phyloP scores from a whole-genome alignment of 2,113 vertebrate species.

The Acinonyx jubatus region DNA sequence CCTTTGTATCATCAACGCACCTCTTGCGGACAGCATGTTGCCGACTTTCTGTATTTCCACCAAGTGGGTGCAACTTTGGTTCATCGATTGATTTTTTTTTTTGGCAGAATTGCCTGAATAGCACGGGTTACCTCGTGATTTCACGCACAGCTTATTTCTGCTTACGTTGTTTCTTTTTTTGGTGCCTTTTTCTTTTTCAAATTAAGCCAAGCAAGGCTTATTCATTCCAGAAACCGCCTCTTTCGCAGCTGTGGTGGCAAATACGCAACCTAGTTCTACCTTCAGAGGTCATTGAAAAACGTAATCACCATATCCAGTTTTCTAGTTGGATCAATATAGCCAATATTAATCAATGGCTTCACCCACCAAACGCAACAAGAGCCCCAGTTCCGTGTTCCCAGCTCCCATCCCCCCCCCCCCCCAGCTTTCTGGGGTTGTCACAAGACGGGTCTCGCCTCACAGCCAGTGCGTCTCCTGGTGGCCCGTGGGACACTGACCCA shows the following conservation, averaged over 20 bases:
- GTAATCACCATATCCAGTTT: not conserved
- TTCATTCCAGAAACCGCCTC: not conserved
- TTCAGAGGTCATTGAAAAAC: not conserved
- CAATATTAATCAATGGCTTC: not conserved
- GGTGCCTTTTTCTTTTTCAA: not conserved
- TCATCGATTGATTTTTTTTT: not conserved
- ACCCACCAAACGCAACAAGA: too few species aligned
- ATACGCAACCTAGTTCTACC: not conserved
- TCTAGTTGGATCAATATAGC: not conserved
- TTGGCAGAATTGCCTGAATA: not conserved
- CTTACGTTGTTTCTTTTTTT: not conserved
- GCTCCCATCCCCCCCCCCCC: accelerated
- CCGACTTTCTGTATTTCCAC: not conserved
- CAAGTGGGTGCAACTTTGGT: not conserved
- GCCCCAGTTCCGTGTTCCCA: accelerated
- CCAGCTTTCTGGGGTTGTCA: not conserved
- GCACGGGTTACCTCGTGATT: not conserved
- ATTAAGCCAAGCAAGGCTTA: not conserved
- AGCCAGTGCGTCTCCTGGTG: not conserved
- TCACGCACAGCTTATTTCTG: not conserved
- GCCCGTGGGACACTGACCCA: not conserved
- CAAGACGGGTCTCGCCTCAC: accelerated
- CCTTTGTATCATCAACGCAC: not conserved
- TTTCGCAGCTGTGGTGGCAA: not conserved
- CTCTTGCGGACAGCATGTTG: not conserved